A percentile compares a stretch with the other conserved stretches of the same genome.
Evolutionary conservation across 2,113 vertebrate species (phyloP).

Genomic region (Columbina picui): DNA sequence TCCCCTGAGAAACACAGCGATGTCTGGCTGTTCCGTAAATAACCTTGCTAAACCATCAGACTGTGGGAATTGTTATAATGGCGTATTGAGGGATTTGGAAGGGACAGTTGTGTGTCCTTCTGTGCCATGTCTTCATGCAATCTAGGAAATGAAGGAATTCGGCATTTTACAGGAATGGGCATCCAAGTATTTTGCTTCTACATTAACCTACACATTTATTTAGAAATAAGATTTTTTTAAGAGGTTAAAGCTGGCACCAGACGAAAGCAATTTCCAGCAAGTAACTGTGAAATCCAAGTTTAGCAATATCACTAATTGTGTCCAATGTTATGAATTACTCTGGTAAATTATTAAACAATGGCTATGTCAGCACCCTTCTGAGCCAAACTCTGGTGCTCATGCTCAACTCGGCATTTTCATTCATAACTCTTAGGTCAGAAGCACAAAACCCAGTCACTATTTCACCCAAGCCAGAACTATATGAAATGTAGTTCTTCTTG

Average conservation of each 20-base stretch:
- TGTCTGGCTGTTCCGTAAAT: neutral
- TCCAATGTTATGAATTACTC: neutral
- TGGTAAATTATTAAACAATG: conserved; percentile 18
- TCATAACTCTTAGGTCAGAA: neutral
- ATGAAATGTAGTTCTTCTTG: neutral
- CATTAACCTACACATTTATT: neutral
- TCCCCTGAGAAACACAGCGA: neutral
- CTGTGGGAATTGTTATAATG: accelerated
- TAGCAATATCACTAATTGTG: neutral
- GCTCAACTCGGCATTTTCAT: neutral
- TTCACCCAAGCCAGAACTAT: neutral
- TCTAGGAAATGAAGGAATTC: neutral
- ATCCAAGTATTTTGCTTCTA: neutral
- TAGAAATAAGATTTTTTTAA: neutral
- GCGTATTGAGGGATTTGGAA: neutral
- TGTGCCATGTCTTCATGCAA: neutral
- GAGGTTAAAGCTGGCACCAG: neutral
- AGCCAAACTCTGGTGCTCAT: neutral
- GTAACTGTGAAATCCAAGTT: neutral
- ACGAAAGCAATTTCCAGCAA: neutral
- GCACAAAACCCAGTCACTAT: neutral
- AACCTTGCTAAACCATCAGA: neutral
- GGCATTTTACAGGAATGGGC: neutral
- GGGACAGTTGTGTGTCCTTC: neutral
- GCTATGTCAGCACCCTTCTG: neutral